Evolutionary conservation across 30 jellyfish, hydroid and myxozoan genomes (phyloP).

Genomic region (Sanderia malayensis): DNA sequence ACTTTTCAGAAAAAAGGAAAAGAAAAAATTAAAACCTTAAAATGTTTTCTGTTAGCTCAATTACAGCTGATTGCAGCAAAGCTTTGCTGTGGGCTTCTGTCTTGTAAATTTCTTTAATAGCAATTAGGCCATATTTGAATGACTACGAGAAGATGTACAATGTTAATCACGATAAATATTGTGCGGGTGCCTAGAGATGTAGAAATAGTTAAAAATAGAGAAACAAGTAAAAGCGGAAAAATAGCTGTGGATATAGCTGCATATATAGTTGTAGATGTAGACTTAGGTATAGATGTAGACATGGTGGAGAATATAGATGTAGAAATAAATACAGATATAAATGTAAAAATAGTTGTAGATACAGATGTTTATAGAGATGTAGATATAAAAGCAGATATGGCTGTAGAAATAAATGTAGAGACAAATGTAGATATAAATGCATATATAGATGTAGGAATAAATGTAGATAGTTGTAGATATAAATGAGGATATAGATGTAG

Average conservation of each 20-base stretch:
- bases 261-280: neutral
- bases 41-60: slow-evolving; percentile 31
- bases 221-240: neutral
- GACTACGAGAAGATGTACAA: neutral
- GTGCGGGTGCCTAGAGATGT: too few relatives aligned
- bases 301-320: neutral
- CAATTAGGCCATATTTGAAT: neutral
- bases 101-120: neutral
- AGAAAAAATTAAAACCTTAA: too few relatives aligned
- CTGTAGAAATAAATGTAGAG: neutral
- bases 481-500: neutral
- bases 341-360: neutral
- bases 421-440: too few relatives aligned
- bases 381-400: neutral
- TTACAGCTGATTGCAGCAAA: neutral
- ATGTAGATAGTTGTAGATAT: neutral
- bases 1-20: too few relatives aligned
- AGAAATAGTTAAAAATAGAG: neutral
- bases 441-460: neutral
- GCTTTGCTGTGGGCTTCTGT: neutral
- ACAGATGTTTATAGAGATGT: neutral
- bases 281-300: neutral
- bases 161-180: too few relatives aligned
- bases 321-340: neutral
- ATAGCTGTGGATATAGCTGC: neutral